phyloP scores from a whole-genome alignment of 2,797 vertebrate genomes.

The Periparus ater region DNA sequence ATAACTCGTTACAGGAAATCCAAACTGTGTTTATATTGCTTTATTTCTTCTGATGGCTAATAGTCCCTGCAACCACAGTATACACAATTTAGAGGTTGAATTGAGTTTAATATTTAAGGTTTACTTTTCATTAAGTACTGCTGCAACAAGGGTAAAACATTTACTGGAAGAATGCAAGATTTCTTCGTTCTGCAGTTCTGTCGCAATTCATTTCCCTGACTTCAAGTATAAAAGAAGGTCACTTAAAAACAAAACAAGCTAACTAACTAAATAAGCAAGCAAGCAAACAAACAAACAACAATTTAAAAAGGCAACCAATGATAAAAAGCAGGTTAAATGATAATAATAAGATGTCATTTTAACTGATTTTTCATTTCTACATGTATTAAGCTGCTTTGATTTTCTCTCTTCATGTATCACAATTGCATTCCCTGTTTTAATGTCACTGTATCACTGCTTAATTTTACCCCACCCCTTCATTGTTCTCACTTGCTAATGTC shows the following conservation, averaged over 20 bases:
- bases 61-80: slow-evolving; percentile 25
- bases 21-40: slow-evolving; percentile 43
- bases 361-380: background rate
- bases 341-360: background rate
- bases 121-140: slow-evolving; percentile 49
- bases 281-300: background rate
- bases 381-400: background rate
- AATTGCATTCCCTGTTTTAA: background rate
- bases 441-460: background rate
- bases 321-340: background rate
- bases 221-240: background rate
- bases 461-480: background rate
- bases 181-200: background rate
- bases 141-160: background rate
- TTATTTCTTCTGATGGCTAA: slow-evolving; percentile 52
- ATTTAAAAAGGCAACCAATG: background rate
- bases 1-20: slow-evolving; percentile 60
- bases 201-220: background rate
- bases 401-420: background rate
- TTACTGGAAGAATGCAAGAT: slow-evolving; percentile 1
- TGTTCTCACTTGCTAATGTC: background rate
- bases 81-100: slow-evolving; percentile 55
- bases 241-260: background rate
- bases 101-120: slow-evolving; percentile 67
- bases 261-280: background rate